Percentiles rank a stretch among this genome's conserved stretches.
phyloP scores from a whole-genome alignment of 2,797 vertebrate species.

The Cygnus olor region DNA sequence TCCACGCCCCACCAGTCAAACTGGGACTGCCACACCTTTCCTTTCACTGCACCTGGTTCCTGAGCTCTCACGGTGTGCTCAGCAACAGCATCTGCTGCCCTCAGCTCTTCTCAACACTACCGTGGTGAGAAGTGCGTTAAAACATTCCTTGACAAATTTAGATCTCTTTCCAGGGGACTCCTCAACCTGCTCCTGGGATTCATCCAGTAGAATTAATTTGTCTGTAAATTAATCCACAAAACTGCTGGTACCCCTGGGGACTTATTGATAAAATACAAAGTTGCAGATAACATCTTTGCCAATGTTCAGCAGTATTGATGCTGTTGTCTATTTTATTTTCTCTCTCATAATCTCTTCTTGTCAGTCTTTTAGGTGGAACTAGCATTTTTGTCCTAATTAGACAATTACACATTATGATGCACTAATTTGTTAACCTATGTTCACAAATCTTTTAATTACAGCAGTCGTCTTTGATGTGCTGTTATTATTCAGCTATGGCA shows the following conservation, averaged over 20 bases:
- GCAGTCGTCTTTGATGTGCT: conserved; percentile 76
- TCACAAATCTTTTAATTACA: conserved; percentile 83
- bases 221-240: conserved; percentile 41
- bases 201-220: neutral
- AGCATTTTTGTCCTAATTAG: conserved; percentile 79
- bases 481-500: conserved; percentile 78
- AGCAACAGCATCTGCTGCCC: neutral
- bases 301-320: neutral
- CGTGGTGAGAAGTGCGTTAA: neutral
- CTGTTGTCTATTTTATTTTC: conserved; percentile 54
- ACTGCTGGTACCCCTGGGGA: neutral
- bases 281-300: conserved; percentile 24
- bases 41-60: neutral
- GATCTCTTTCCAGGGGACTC: neutral
- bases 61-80: neutral
- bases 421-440: conserved; percentile 82
- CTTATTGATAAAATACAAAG: conserved; percentile 26
- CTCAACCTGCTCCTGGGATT: neutral
- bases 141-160: neutral
- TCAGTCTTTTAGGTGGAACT: conserved; percentile 71
- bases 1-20: neutral
- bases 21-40: neutral
- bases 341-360: conserved; percentile 56
- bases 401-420: conserved; percentile 78
- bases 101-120: neutral